Percentiles rank a stretch among this genome's conserved stretches.
These are phyloP conservation scores for Porites divaricata DNA, from an alignment of 92 coral and sea anemone genomes.

Conservation along the genomic window DNA sequence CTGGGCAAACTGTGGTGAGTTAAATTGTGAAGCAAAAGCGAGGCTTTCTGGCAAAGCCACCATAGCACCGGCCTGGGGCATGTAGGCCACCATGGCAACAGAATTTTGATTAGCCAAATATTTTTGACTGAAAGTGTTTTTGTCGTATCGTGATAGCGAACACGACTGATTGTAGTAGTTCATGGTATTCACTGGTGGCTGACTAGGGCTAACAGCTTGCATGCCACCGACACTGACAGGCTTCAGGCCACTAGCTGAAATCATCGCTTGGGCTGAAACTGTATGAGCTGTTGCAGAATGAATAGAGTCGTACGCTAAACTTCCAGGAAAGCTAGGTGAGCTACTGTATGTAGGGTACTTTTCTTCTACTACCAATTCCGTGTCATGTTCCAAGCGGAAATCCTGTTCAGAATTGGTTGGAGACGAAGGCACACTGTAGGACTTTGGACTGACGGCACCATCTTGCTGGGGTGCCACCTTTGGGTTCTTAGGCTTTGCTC, in stretches of 20 bases:
- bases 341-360: background rate
- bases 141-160: background rate
- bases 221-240: background rate
- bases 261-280: constrained; percentile 4
- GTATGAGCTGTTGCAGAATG: background rate
- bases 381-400: background rate
- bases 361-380: constrained; percentile 19
- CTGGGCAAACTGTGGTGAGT: constrained; percentile 29
- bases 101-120: constrained; percentile 15
- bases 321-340: background rate
- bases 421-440: constrained; percentile 9
- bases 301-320: background rate
- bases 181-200: constrained; percentile 3
- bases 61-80: constrained; percentile 21
- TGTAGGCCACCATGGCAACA: constrained; percentile 6
- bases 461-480: constrained; percentile 25
- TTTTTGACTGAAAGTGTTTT: background rate
- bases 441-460: constrained; percentile 8
- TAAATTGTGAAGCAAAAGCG: constrained; percentile 2
- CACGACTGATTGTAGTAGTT: constrained; percentile 7
- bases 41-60: background rate
- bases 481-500: constrained; percentile 87
- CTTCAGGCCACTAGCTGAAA: background rate
- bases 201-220: background rate
- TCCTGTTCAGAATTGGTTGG: constrained; percentile 16